Base-by-base conservation (phyloP, 2,888 invertebrate genomes). In the Polia nebulosa region DNA sequence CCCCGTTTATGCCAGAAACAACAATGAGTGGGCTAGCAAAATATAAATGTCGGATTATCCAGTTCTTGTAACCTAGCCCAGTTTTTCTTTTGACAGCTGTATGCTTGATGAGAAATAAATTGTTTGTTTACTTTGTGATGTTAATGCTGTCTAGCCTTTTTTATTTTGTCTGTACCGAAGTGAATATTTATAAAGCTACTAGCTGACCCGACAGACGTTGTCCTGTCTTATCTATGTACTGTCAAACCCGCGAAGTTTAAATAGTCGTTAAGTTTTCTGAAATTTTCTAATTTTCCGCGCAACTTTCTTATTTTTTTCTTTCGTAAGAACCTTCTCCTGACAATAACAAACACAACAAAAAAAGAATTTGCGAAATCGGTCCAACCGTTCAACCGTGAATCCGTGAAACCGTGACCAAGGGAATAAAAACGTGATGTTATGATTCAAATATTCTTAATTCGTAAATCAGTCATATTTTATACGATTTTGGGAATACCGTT, bases 41-140 rank as follows among this genome's bases (percentile, higher is more conserved):
- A 72, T 72, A 72, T 72, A 55, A 29, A 51, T 72, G 56, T 22
- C 0, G 1, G 7, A 59, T 72, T 49, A 49, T 61, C 17, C 47
- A 17, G 36, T 53, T 71, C 47, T 51, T 59, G 1, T 61, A 20
- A 63, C 8, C 11, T 20, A 20, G 45, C 7, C 25, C 17, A 39
- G 13, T 5, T 39, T 17, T 25, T 47, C 9, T 47, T 66, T 72
- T 32, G 60, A 29, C 29, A 47, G 45, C 22, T 45, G 15, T 34
- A n/a, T 29, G 7, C 44, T 45, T 56, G n/a, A 71, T 67, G 36
- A 36, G 9, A 0, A 47, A 20, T 68, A 32, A 15, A 8, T 27
- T 55, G 13, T 47, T 47, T 64, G 11, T 65, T 20, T 13, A 45
- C 45, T 63, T 62, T 62, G 17, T 63, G 27, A 17, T 64, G 27